Evolutionary conservation across 2,888 invertebrate species (phyloP).

Genomic region (Cantharis lateralis): DNA sequence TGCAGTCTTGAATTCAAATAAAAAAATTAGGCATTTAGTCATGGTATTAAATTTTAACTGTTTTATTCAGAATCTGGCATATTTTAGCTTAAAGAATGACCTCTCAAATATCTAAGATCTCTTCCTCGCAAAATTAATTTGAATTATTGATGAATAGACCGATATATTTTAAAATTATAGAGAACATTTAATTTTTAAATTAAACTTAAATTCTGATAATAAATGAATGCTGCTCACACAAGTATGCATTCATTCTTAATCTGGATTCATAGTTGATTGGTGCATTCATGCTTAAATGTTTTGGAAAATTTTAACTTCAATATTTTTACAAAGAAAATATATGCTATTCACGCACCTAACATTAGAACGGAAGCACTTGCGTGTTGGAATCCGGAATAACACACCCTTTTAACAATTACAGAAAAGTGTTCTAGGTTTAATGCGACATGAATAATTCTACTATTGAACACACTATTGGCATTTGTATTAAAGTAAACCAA

Average conservation of each 20-base stretch:
- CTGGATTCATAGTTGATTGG: too few relatives aligned
- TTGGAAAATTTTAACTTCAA: not conserved
- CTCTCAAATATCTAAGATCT: not conserved
- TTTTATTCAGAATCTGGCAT: too few relatives aligned
- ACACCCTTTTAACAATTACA: constrained; percentile 22
- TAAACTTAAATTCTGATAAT: too few relatives aligned
- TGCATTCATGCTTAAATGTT: not conserved
- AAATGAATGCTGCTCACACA: too few relatives aligned
- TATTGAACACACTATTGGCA: constrained; percentile 8
- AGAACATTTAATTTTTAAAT: too few relatives aligned
- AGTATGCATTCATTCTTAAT: too few relatives aligned
- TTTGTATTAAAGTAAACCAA: not conserved
- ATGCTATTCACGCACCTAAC: constrained; percentile 20
- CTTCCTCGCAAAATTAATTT: not conserved
- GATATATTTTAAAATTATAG: too few relatives aligned
- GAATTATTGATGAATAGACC: too few relatives aligned
- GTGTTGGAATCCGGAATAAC: constrained; percentile 28
- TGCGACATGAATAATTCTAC: constrained; percentile 17
- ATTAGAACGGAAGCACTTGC: constrained; percentile 25
- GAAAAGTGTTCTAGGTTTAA: constrained; percentile 19
- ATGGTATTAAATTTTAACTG: too few relatives aligned
- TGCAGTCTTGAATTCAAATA: too few relatives aligned
- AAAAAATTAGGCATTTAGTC: too few relatives aligned
- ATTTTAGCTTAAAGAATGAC: not conserved
- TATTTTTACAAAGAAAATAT: not conserved